Evolutionary conservation across 2,797 vertebrate species (phyloP).

Genomic region (Esox masquinongy): DNA sequence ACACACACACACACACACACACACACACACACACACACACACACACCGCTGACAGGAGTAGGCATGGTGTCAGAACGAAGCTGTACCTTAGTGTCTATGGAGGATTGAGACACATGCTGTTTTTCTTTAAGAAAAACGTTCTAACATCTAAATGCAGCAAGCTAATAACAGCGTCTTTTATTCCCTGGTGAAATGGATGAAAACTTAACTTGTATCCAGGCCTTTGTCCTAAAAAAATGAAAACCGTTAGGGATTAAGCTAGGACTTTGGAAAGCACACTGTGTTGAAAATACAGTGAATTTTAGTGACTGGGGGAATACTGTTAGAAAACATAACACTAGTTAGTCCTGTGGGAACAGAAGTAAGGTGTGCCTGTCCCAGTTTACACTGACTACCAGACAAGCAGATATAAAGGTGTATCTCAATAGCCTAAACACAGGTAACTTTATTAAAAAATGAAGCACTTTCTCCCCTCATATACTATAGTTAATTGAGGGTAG

Average conservation of each 20-base stretch:
- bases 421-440: background rate
- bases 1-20: background rate
- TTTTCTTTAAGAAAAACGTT: conserved; percentile 35
- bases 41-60: background rate
- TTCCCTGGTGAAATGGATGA: conserved; percentile 38
- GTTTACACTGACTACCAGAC: background rate
- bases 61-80: conserved; percentile 1
- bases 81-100: conserved; percentile 12
- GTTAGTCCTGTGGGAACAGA: background rate
- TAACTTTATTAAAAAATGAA: background rate
- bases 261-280: conserved; percentile 6
- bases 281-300: background rate
- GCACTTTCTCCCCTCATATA: background rate
- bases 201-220: conserved; percentile 16
- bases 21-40: conserved; percentile 12
- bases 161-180: conserved; percentile 31
- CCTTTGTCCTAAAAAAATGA: conserved; percentile 30
- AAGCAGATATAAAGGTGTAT: background rate
- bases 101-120: conserved; percentile 20
- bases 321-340: conserved; percentile 1
- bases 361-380: background rate
- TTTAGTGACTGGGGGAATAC: background rate
- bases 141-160: conserved; percentile 13
- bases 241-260: conserved; percentile 7
- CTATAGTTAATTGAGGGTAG: background rate